These are phyloP conservation scores for Pycnomerus fuliginosus DNA, from an alignment of 2,888 invertebrate species.

Conservation along the genomic window DNA sequence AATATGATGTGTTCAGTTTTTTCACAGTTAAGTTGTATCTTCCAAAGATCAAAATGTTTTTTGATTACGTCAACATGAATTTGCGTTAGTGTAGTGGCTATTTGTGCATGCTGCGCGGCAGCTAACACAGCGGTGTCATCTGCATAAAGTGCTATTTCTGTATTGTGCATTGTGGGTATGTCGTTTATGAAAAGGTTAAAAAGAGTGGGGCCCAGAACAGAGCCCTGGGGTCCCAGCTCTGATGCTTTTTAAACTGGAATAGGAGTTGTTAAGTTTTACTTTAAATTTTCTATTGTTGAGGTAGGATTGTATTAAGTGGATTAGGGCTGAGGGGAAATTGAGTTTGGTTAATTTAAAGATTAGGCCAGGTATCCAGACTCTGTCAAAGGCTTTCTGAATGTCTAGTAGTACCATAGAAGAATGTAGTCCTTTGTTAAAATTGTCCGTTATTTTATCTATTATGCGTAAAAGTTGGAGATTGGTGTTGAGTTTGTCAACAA, in stretches of 20 bases:
- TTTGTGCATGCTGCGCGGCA: no score
- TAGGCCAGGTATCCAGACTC: constrained; percentile 1
- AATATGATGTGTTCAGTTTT: constrained; percentile 11
- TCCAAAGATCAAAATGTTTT: constrained; percentile 6
- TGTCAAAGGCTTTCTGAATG: constrained; percentile 5
- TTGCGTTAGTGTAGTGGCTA: constrained; percentile 2
- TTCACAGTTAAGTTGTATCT: constrained; percentile 5
- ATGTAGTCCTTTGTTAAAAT: no score
- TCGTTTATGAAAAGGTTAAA: constrained; percentile 13
- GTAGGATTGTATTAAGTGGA: constrained; percentile 6
- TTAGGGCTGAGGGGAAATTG: background rate
- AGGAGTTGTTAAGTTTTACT: constrained; percentile 2
- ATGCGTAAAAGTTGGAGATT: constrained; percentile 4
- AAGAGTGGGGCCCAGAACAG: constrained; percentile 21
- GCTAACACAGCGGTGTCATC: constrained; percentile 17
- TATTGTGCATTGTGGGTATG: constrained; percentile 1
- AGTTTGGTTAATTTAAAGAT: constrained; percentile 3
- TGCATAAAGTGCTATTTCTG: constrained; percentile 3
- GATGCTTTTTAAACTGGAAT: constrained; percentile 2
- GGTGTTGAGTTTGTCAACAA: constrained; percentile 3
- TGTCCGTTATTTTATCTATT: constrained; percentile 1
- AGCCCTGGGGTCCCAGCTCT: constrained; percentile 26
- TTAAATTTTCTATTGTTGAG: constrained; percentile 8
- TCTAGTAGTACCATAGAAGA: constrained; percentile 3
- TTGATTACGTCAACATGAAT: background rate